Percentiles rank a stretch among this genome's conserved stretches.
phyloP scores from a whole-genome alignment of 2,888 invertebrate species.

The Cantharis lateralis region DNA sequence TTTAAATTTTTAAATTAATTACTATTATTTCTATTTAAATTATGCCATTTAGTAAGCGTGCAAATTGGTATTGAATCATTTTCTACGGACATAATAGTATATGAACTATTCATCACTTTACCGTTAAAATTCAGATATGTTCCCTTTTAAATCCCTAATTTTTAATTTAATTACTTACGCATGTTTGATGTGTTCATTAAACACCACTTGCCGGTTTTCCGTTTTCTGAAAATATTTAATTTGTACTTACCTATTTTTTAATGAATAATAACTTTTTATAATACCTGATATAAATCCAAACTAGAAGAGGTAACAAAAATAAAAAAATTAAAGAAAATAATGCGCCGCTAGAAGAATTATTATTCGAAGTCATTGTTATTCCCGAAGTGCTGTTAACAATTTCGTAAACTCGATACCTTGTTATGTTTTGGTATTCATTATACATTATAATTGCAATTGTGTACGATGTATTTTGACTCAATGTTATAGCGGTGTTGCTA shows the following conservation, averaged over 20 bases:
- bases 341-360: not conserved
- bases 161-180: not conserved
- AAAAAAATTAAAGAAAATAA: not conserved
- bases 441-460: not conserved
- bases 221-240: not conserved
- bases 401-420: not conserved
- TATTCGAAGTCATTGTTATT: not conserved
- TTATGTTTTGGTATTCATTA: not conserved
- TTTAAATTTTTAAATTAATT: too few relatives aligned
- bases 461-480: not conserved
- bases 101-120: too few relatives aligned
- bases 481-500: not conserved
- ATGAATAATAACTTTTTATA: not conserved
- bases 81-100: too few relatives aligned
- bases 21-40: too few relatives aligned
- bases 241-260: not conserved
- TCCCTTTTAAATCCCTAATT: too few relatives aligned
- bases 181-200: not conserved
- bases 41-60: too few relatives aligned
- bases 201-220: not conserved
- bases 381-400: not conserved
- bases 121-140: too few relatives aligned
- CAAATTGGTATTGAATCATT: too few relatives aligned
- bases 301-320: slow-evolving; percentile 4
- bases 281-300: slow-evolving; percentile 17